Evolutionary conservation across 2,797 vertebrate genomes (phyloP).

Genomic region (Macropodus opercularis): DNA sequence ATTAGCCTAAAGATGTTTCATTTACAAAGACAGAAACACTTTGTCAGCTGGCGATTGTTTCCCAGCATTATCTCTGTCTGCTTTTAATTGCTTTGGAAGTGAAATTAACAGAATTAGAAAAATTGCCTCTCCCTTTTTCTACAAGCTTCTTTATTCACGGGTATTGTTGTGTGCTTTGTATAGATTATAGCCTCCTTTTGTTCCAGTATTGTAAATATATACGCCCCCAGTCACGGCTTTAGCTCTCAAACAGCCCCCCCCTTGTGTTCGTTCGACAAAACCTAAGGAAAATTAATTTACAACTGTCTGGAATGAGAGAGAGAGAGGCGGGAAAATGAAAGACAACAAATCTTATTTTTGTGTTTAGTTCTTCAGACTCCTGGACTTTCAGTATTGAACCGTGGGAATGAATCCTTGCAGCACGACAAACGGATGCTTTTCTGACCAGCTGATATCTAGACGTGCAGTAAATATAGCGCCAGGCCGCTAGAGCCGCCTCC

Average conservation of each 20-base stretch:
- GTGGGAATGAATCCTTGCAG: too few relatives aligned
- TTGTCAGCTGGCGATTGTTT: constrained; percentile 90
- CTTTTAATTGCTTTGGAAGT: constrained; percentile 97
- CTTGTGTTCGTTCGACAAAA: constrained; percentile 65
- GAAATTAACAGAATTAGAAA: constrained; percentile 98
- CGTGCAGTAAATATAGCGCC: too few relatives aligned
- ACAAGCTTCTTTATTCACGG: constrained; percentile 92
- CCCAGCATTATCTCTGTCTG: constrained; percentile 89
- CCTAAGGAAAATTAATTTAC: constrained; percentile 82
- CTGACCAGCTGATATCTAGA: constrained; percentile 17
- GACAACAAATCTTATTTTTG: too few relatives aligned
- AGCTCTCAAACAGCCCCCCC: constrained; percentile 77
- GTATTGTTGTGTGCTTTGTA: constrained; percentile 93
- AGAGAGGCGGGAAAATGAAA: constrained; percentile 32
- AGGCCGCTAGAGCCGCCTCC: constrained; percentile 17
- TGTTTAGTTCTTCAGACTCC: constrained; percentile 24
- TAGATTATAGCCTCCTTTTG: constrained; percentile 91
- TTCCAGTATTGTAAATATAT: constrained; percentile 91
- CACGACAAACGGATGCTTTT: too few relatives aligned
- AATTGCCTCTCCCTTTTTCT: constrained; percentile 89
- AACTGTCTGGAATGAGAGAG: constrained; percentile 66
- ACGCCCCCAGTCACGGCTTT: constrained; percentile 89
- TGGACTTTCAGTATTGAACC: constrained; percentile 42
- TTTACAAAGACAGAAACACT: constrained; percentile 92
- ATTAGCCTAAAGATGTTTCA: constrained; percentile 92